A percentile compares a stretch with the other conserved stretches of the same genome.
These are phyloP conservation scores for Andrena minutula DNA, from an alignment of 2,888 invertebrate genomes.

Conservation along the genomic window DNA sequence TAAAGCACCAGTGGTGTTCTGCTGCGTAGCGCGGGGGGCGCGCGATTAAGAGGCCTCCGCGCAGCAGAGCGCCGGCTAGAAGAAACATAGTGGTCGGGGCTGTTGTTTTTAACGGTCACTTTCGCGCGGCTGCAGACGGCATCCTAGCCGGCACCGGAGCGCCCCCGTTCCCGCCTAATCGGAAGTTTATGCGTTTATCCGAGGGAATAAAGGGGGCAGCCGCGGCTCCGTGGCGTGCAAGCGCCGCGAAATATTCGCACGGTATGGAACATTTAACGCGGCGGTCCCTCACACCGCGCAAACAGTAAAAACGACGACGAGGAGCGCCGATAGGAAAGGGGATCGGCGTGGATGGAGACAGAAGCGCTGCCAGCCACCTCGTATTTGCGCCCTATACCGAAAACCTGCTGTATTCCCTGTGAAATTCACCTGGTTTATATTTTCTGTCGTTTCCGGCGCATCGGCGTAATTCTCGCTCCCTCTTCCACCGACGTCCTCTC, in stretches of 20 bases:
- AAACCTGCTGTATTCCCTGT: conserved; percentile 63
- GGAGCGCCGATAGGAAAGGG: conserved; percentile 37
- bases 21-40: neutral
- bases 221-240: conserved; percentile 46
- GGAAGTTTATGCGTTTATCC: conserved; percentile 69
- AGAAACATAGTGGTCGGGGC: conserved; percentile 2
- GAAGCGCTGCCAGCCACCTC: conserved; percentile 45
- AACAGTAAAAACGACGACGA: conserved; percentile 62
- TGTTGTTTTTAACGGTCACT: conserved; percentile 51
- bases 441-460: conserved; percentile 72
- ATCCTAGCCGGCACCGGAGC: conserved; percentile 22
- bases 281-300: conserved; percentile 58
- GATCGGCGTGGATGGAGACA: conserved; percentile 33
- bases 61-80: neutral
- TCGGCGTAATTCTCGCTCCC: conserved; percentile 63
- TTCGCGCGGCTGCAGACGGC: conserved; percentile 34
- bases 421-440: conserved; percentile 78
- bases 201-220: conserved; percentile 58
- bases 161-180: conserved; percentile 61
- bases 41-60: neutral
- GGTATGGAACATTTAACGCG: conserved; percentile 81
- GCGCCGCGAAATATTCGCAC: conserved; percentile 71
- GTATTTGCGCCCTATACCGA: conserved; percentile 69
- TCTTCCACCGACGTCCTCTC: conserved; percentile 6
- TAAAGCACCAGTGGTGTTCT: neutral